Evolutionary conservation across 2,797 vertebrate species (phyloP), one percentile per base, ranked within the genome.

Genomic region (Coracias cyanogaster): DNA sequence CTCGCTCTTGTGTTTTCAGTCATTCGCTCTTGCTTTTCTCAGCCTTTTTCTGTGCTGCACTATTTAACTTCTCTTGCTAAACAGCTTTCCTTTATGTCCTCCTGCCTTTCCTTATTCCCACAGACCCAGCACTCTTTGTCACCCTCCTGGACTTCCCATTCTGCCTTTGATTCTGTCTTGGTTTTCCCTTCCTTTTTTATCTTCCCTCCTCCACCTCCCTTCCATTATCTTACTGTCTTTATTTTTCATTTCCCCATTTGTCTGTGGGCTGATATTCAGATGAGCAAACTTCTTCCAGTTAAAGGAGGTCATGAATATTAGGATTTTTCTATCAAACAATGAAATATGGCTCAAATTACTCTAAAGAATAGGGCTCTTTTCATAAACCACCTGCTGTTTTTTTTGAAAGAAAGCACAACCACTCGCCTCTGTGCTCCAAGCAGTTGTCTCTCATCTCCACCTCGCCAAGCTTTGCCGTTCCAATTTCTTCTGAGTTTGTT

Each of bases 281-380:
- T 67, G 95, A 94, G 84, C 61, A 57, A 91, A 95, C 91, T 87
- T 86, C 51, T 94, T 80, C 93, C 91, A 90, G 86, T 94, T 95
- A 89, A 91, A 94, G 81, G 86, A 95, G 82, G 94, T 95, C 93
- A 94, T 95, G 96, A 96, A 95, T 96, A 95, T 96, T 94, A 84
- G 72, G 78, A 74, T 94, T 96, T 95, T 89, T 90, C 90, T 93
- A 54, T 67, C 90, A 86, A 94, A 97, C 95, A 95, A 94, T 94
- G 93, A 95, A 97, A 94, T 94, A 96, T 94, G 94, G 81, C 96
- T 96, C 95, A 96, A 93, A 95, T 96, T 96, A 94, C 93, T 80
- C 64, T 84, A 61, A 94, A 94, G 94, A 96, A 94, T 91, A 94
- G 90, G 82, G 90, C 88, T 70, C 88, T 96, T 97, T 96, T 94